These are phyloP conservation scores for Polymixis flavicincta DNA, from an alignment of 2,888 invertebrate species.

Conservation along the genomic window DNA sequence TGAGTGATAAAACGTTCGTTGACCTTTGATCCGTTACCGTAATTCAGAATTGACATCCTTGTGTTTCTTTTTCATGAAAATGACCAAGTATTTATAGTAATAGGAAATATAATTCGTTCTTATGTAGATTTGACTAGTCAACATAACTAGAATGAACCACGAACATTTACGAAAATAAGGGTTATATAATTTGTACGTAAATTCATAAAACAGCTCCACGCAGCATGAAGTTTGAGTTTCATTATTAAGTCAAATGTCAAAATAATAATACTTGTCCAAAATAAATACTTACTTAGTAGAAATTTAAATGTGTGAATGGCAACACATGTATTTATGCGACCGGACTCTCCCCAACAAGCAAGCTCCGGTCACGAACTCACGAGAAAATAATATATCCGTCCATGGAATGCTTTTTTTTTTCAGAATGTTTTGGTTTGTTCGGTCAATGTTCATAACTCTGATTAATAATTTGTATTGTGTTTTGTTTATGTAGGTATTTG, in stretches of 20 bases:
- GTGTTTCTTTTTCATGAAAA: too few relatives aligned
- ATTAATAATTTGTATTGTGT: neutral
- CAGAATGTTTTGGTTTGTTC: neutral
- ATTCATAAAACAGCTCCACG: neutral
- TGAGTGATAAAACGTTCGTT: too few relatives aligned
- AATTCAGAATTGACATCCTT: too few relatives aligned
- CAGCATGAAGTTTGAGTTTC: neutral
- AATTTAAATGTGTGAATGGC: constrained; percentile 19
- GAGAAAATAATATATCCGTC: neutral
- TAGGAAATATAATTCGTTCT: too few relatives aligned
- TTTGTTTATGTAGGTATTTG: neutral
- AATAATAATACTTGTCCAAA: neutral
- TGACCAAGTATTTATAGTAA: too few relatives aligned
- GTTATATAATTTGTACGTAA: neutral
- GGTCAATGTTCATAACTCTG: neutral
- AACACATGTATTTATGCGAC: neutral
- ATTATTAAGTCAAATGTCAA: too few relatives aligned
- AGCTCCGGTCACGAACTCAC: neutral
- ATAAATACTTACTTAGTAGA: constrained; percentile 18
- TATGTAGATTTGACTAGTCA: too few relatives aligned
- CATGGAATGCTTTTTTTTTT: too few relatives aligned
- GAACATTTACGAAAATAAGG: too few relatives aligned
- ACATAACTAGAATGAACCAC: too few relatives aligned
- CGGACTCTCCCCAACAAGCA: neutral
- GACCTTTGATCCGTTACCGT: too few relatives aligned